Conservation (phyloP, 2,888 invertebrate species). For the Tetranychus piercei region DNA sequence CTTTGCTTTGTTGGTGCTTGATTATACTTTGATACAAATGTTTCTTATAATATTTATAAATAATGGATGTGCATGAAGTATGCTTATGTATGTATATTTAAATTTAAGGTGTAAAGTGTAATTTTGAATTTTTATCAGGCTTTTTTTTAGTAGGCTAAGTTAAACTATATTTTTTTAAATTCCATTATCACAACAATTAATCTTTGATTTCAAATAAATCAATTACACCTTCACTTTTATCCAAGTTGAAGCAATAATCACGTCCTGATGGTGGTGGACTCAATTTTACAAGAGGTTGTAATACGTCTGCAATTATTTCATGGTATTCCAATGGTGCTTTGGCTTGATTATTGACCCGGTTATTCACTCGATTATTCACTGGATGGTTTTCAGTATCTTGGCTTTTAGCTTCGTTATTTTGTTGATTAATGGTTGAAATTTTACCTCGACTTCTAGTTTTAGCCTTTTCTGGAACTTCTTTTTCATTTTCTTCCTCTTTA, state of each 20-base stretch:
- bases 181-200: too few species aligned
- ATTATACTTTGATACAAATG: too few species aligned
- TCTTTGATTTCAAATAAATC: constrained; percentile 45
- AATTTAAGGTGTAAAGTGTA: too few species aligned
- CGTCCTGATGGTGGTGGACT: constrained; percentile 52
- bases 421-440: neutral
- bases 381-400: constrained; percentile 10
- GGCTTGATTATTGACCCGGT: neutral
- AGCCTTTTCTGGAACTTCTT: neutral
- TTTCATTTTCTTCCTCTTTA: neutral
- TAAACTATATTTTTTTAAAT: too few species aligned
- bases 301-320: constrained; percentile 20
- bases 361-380: neutral
- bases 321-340: neutral
- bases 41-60: too few species aligned
- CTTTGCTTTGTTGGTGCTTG: too few species aligned
- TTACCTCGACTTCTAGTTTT: neutral
- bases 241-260: constrained; percentile 61
- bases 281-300: constrained; percentile 26
- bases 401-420: neutral
- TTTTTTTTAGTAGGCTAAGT: too few species aligned
- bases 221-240: constrained; percentile 57
- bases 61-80: too few species aligned
- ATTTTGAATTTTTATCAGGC: too few species aligned
- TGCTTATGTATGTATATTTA: too few species aligned